Conservation (phyloP, 2,797 vertebrate genomes). For the Helicolenus hilgendorfi region DNA sequence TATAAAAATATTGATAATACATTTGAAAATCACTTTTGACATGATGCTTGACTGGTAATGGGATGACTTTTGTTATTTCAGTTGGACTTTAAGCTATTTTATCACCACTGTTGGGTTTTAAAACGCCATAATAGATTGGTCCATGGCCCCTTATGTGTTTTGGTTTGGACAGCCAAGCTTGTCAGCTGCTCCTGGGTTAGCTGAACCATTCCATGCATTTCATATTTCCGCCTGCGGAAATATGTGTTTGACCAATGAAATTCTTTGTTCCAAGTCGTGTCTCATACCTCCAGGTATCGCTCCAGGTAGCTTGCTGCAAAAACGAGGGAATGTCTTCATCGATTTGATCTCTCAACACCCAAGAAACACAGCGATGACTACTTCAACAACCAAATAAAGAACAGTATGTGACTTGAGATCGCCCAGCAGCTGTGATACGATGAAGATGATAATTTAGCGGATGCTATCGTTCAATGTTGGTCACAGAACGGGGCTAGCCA, state of each 20-base stretch:
- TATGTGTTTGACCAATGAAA: no score
- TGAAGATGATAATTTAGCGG: no score
- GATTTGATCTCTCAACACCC: background rate
- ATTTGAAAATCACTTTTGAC: background rate
- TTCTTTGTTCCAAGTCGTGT: no score
- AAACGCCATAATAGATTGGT: background rate
- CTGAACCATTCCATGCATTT: no score
- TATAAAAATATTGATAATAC: no score
- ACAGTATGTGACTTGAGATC: background rate
- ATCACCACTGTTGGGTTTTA: no score
- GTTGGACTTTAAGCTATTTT: background rate
- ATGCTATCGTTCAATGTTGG: no score
- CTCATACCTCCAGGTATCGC: no score
- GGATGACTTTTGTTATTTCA: background rate
- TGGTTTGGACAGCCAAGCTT: background rate
- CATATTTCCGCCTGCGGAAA: no score
- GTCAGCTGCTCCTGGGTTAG: background rate
- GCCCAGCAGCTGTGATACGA: no score
- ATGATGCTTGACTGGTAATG: background rate
- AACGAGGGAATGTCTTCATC: background rate
- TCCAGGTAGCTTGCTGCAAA: no score
- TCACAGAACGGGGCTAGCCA: no score
- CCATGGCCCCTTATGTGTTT: background rate
- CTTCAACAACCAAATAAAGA: background rate
- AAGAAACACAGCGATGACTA: background rate